Conservation (phyloP, 2,888 invertebrate genomes). For the Emmelina monodactyla region DNA sequence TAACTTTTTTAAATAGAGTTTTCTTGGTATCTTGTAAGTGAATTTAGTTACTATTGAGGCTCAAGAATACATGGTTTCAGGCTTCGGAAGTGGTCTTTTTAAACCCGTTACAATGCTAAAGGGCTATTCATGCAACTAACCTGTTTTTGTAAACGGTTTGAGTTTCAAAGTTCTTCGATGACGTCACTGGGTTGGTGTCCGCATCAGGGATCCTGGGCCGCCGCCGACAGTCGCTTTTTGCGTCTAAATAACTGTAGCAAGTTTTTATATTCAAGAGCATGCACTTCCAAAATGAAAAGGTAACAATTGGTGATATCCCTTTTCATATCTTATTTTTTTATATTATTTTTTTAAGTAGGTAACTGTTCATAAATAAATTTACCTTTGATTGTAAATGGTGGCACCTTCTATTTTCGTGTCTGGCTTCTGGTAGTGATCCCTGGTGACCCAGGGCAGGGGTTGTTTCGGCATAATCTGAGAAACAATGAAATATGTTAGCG, state of each 20-base stretch:
- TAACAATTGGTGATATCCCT: too few species aligned
- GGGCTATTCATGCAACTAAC: conserved; percentile 22
- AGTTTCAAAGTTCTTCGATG: conserved; percentile 42
- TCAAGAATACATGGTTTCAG: too few species aligned
- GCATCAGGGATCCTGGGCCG: conserved; percentile 40
- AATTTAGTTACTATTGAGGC: too few species aligned
- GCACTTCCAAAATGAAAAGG: too few species aligned
- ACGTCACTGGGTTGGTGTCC: conserved; percentile 41
- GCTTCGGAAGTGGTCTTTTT: too few species aligned
- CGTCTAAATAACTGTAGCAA: conserved; percentile 43
- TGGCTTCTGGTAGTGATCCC: conserved; percentile 46
- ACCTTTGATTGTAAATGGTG: conserved; percentile 52
- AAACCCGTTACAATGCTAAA: too few species aligned
- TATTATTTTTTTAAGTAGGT: too few species aligned
- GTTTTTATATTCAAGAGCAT: too few species aligned
- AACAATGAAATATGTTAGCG: too few species aligned
- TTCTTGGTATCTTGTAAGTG: too few species aligned
- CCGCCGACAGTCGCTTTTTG: conserved; percentile 43
- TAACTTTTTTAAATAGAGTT: too few species aligned
- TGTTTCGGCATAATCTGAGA: conserved; percentile 40
- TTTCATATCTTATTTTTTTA: background rate
- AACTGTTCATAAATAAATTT: conserved; percentile 2
- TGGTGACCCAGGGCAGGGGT: conserved; percentile 49
- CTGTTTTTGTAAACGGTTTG: conserved; percentile 53
- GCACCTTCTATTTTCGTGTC: conserved; percentile 39